These are phyloP conservation scores for Sceliomorpha sp. DNA, from an alignment of 2,888 invertebrate species.

Conservation along the genomic window DNA sequence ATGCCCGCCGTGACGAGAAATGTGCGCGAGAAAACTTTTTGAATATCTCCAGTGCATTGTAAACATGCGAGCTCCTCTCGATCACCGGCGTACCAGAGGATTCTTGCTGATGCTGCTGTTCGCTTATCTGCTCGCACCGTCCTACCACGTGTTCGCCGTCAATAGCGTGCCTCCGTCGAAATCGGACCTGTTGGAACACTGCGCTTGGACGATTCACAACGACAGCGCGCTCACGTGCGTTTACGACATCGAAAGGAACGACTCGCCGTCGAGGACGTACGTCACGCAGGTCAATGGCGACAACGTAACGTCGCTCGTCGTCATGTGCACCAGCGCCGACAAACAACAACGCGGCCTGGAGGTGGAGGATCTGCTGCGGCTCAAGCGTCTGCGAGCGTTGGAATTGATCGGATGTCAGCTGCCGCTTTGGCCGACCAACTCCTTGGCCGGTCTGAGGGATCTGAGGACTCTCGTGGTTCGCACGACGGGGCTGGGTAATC, in stretches of 20 bases:
- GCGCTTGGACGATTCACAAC: constrained; percentile 84
- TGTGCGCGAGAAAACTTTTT: constrained; percentile 44
- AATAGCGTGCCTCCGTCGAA: constrained; percentile 80
- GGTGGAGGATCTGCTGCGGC: constrained; percentile 86
- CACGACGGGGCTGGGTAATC: constrained; percentile 83
- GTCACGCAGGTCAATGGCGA: constrained; percentile 92
- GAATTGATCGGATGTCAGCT: constrained; percentile 93
- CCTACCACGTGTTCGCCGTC: constrained; percentile 73
- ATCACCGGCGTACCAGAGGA: constrained; percentile 18
- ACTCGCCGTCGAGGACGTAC: constrained; percentile 85
- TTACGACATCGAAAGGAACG: constrained; percentile 82
- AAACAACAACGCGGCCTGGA: constrained; percentile 15
- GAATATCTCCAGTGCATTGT: constrained; percentile 37
- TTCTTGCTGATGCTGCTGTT: constrained; percentile 49
- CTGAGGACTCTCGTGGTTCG: constrained; percentile 91
- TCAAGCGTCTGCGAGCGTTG: constrained; percentile 89
- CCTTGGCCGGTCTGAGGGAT: constrained; percentile 89
- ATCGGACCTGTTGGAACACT: constrained; percentile 93
- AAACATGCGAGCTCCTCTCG: constrained; percentile 40
- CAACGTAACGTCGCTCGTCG: constrained; percentile 72
- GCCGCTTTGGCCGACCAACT: constrained; percentile 89
- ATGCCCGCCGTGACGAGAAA: constrained; percentile 45
- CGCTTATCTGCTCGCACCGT: constrained; percentile 48
- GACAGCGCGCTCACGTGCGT: constrained; percentile 81
- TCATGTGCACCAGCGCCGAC: constrained; percentile 54